Percentiles rank a stretch among this genome's conserved stretches.
Evolutionary conservation across 1,140 invertebrate genomes (phyloP).

Genomic region (Stegodyphus mimosarum): DNA sequence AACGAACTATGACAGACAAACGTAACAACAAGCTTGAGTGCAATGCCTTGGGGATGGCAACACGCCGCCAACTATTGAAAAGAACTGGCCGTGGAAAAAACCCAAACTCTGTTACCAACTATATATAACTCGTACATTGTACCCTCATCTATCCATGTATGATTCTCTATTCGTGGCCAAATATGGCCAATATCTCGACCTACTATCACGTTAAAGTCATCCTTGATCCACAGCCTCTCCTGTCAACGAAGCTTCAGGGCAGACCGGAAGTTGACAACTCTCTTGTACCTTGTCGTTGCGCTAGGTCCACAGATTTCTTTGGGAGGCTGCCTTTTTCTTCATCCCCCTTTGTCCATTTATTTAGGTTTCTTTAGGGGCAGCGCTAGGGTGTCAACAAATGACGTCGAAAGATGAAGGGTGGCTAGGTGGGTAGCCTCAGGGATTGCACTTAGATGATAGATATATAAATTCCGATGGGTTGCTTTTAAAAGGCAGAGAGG

Average conservation of each 20-base stretch:
- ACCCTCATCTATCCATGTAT: too few species aligned
- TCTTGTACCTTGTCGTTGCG: not conserved
- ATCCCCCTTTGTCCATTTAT: not conserved
- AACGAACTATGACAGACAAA: not conserved
- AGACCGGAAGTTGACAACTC: not conserved
- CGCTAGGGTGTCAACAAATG: not conserved
- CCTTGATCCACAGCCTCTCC: not conserved
- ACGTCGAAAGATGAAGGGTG: not conserved
- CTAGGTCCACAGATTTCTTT: not conserved
- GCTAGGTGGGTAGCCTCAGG: not conserved
- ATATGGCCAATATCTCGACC: not conserved
- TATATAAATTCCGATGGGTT: not conserved
- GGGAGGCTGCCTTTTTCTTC: not conserved
- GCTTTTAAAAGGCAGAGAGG: too few species aligned
- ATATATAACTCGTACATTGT: not conserved
- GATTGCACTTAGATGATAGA: not conserved
- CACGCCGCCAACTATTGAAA: not conserved
- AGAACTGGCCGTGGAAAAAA: too few species aligned
- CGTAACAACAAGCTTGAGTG: not conserved
- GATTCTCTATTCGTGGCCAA: not conserved
- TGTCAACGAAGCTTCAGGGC: not conserved
- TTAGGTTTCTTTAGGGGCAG: not conserved
- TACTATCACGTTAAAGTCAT: not conserved
- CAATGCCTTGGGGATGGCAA: not conserved
- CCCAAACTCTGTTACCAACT: not conserved